Conservation (phyloP, 1,140 invertebrate genomes). For the Papilio helenus region DNA sequence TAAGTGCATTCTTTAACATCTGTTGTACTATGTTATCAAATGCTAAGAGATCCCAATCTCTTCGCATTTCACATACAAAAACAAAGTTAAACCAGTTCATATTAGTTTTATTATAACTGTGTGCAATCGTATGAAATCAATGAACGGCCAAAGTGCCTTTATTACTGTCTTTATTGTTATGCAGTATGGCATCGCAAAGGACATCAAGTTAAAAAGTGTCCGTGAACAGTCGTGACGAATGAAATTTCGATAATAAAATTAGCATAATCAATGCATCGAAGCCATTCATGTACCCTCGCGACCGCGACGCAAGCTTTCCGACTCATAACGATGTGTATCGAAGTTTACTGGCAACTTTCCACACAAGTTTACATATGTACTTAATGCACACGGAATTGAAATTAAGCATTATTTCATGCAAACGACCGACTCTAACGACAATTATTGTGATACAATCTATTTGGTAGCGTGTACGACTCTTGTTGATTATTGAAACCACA, state of each 20-base stretch:
- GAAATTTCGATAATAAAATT: conserved; percentile 78
- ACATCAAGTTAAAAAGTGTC: conserved; percentile 31
- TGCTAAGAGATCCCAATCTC: no score
- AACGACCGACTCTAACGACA: conserved; percentile 64
- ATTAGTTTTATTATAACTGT: not conserved
- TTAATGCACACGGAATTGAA: conserved; percentile 72
- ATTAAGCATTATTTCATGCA: conserved; percentile 78
- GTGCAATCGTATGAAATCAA: not conserved
- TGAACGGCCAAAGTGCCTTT: conserved; percentile 12
- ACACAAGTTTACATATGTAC: conserved; percentile 69
- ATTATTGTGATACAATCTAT: conserved; percentile 72
- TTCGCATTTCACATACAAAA: not conserved
- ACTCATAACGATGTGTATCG: conserved; percentile 59
- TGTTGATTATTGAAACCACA: conserved; percentile 57
- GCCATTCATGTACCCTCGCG: conserved; percentile 66
- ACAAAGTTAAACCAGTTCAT: not conserved
- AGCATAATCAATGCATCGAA: conserved; percentile 75
- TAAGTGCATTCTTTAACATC: not conserved
- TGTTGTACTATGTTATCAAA: not conserved
- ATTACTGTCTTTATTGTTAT: conserved; percentile 16
- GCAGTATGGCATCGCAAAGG: conserved; percentile 20
- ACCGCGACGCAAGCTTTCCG: conserved; percentile 42
- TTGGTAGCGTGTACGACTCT: conserved; percentile 50
- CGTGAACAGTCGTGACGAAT: conserved; percentile 56
- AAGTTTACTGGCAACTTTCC: conserved; percentile 72